These are phyloP conservation scores for Pachypanchax playfairii DNA, from an alignment of 2,113 vertebrate species.

Conservation along the genomic window DNA sequence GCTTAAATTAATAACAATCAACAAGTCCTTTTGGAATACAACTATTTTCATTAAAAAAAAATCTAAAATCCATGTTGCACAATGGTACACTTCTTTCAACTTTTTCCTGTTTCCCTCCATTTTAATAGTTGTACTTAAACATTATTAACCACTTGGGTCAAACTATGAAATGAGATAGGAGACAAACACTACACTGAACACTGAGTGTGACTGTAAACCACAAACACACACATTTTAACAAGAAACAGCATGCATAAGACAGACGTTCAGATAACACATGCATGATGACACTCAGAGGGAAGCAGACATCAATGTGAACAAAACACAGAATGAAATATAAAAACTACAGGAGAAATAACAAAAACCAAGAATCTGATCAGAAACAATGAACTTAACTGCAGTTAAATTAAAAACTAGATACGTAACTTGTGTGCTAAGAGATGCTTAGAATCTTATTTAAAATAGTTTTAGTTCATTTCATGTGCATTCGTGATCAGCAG, in stretches of 20 bases:
- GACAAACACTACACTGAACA: constrained; percentile 59
- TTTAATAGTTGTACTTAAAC: constrained; percentile 32
- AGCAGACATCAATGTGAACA: constrained; percentile 44
- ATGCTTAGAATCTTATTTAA: neutral
- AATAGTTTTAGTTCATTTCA: constrained; percentile 13
- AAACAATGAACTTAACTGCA: constrained; percentile 9
- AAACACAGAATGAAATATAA: constrained; percentile 53
- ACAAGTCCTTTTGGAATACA: neutral
- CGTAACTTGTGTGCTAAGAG: neutral
- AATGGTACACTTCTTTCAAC: neutral
- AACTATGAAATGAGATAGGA: constrained; percentile 51
- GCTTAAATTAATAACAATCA: neutral
- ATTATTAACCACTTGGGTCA: constrained; percentile 48
- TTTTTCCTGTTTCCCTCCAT: neutral
- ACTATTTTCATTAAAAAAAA: constrained; percentile 2
- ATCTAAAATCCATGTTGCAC: constrained; percentile 1
- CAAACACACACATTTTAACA: constrained; percentile 51
- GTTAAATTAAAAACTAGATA: constrained; percentile 2
- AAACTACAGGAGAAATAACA: constrained; percentile 51
- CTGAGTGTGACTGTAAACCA: constrained; percentile 35
- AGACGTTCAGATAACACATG: constrained; percentile 63
- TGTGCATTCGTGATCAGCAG: constrained; percentile 14
- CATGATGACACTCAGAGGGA: constrained; percentile 60
- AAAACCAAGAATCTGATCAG: constrained; percentile 36
- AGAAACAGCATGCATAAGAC: constrained; percentile 71